A percentile compares a stretch with the other conserved stretches of the same genome.
Conservation (phyloP, 2,888 invertebrate species). For the Copidosoma aretas region DNA sequence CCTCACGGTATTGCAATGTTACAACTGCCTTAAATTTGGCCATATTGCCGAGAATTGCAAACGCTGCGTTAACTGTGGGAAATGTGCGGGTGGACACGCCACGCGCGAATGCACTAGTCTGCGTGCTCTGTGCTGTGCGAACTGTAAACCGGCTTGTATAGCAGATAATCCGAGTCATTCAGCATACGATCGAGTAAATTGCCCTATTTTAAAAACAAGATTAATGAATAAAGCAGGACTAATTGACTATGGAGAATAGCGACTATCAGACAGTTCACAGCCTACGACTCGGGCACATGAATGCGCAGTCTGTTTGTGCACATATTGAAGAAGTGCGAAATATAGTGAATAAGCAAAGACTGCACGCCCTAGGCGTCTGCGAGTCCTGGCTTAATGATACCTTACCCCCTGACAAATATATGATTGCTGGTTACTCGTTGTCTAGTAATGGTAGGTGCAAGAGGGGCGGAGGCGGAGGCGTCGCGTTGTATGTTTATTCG, state of each 20-base stretch:
- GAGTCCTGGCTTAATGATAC: not conserved
- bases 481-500: not conserved
- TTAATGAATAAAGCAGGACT: not conserved
- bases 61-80: not conserved
- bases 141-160: not conserved
- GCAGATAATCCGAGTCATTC: not conserved
- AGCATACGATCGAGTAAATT: not conserved
- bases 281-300: not conserved
- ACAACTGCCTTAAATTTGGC: not conserved
- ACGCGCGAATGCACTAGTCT: not conserved
- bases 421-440: not conserved
- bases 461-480: not conserved
- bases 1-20: not conserved
- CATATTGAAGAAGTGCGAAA: not conserved
- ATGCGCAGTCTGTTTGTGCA: not conserved
- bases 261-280: not conserved
- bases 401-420: no score
- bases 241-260: not conserved
- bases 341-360: no score
- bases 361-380: not conserved
- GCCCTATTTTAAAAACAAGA: not conserved
- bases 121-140: not conserved
- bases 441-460: not conserved
- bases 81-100: not conserved
- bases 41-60: not conserved